A percentile compares a stretch with the other conserved stretches of the same genome.
Conservation (phyloP, 2,888 invertebrate species). For the Nematopogon swammerdamellus region DNA sequence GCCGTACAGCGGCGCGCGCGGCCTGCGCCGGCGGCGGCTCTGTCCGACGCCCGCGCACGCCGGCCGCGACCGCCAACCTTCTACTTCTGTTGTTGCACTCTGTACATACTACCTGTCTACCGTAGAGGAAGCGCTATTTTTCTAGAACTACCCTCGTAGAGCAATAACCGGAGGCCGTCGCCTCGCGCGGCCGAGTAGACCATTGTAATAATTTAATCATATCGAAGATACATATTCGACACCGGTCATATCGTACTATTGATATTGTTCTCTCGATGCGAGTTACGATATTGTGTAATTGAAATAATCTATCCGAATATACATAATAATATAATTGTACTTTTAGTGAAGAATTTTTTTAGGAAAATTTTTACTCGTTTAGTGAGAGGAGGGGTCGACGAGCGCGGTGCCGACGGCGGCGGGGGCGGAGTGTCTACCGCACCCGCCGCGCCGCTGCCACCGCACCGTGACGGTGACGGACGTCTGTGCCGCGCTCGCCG, state of each 20-base stretch:
- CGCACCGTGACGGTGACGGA: constrained; percentile 73
- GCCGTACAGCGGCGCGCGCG: constrained; percentile 11
- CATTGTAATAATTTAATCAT: neutral
- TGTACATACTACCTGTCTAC: neutral
- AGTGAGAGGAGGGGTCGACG: constrained; percentile 49
- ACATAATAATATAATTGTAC: constrained; percentile 31
- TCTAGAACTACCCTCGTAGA: neutral
- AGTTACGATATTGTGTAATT: constrained; percentile 1
- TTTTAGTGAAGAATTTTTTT: constrained; percentile 41
- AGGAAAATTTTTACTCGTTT: constrained; percentile 50
- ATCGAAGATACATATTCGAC: neutral
- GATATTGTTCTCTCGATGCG: neutral
- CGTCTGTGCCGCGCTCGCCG: constrained; percentile 69
- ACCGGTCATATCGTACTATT: neutral
- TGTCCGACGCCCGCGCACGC: constrained; percentile 8
- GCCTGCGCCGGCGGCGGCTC: constrained; percentile 12
- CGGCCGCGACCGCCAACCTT: neutral
- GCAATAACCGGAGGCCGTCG: neutral
- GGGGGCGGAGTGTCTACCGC: constrained; percentile 69
- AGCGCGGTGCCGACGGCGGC: constrained; percentile 40
- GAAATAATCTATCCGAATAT: constrained; percentile 26
- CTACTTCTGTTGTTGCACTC: neutral
- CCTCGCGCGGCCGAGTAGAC: too few relatives aligned
- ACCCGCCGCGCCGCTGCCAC: constrained; percentile 64
- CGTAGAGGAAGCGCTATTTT: neutral